Base-by-base conservation (phyloP, 2,797 vertebrate genomes). In the Myotis findleyi region DNA sequence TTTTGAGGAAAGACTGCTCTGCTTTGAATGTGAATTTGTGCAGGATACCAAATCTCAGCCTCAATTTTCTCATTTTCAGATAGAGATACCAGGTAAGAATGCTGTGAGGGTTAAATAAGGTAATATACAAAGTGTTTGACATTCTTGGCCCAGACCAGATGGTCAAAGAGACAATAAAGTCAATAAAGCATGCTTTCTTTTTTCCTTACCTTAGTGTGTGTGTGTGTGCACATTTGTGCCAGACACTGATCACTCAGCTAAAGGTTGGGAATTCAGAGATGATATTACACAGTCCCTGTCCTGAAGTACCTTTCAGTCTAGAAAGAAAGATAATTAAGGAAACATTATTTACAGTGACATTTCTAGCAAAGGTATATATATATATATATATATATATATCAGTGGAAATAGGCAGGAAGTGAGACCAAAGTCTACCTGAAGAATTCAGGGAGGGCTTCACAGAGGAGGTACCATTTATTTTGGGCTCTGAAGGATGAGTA, bases 1-100 rank as follows among this genome's bases (percentile, higher is more conserved):
- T 91, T 88, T 51, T 89, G 41, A 86, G 55, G 53, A 96, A 91
- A 93, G 36, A 86, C 18, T 75, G 51, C 1, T 68, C 49, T 91
- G 27, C n/a, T 44, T 71, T 93, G 76, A 80, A 72, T 44, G 36
- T 76, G n/a, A 89, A 59, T 83, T 51, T 92, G 13, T 57, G 6
- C 30, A 55, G 47, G 4, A 68, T 93, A 75, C 18, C 30, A 81
- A 71, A 79, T 41, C 53, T 84, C 51, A 87, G 36, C 51, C 59
- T 25, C 2, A 44, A 36, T 93, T 93, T 80, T 20, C 36, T 92
- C 41, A 59, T 84, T 87, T 68, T 71, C 36, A 92, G n/a, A 53
- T 55, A 81, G 62, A 82, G 5, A 69, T 49, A 79, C 21, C 17
- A 77, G 36, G 11, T 84, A 59, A 18, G 9, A 23, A 68, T 90